Evolutionary conservation across 2,888 invertebrate genomes (phyloP), one percentile per base, ranked within the genome.

Genomic region (Tromatobia lineatoria): DNA sequence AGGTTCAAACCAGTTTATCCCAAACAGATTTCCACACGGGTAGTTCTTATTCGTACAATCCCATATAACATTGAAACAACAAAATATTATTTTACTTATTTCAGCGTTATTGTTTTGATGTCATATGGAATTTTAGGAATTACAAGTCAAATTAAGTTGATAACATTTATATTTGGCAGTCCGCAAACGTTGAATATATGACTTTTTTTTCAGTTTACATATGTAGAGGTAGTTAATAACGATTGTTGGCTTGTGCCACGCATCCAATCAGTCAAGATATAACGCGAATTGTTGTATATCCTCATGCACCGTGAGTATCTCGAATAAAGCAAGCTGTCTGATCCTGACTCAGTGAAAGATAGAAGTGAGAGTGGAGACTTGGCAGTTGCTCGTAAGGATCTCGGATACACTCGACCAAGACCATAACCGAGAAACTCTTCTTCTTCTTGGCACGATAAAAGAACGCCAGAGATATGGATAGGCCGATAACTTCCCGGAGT

Each of bases 401-500:
- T 78, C 50, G 25, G 11, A 54, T 71, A 54, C 20, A 54, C n/a
- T 25, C n/a, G 80, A 45, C 15, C 13, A 47, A 61, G 69, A 45
- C 34, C 54, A 38, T 50, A n/a, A 38, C 71, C 15, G 50, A 25
- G 59, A 69, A 59, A 66, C 64, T 75, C 75, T 57, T 47, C 42
- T 59, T 82, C 69, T 69, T 80, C 74, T 86, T 85, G 86, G 84
- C 87, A 85, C 73, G 83, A 82, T 81, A 83, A 79, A 81, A 84
- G 85, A 86, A 86, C 85, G 85, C 83, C 50, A 85, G 87, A 87
- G 88, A 88, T 88, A 88, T 87, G 88, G 88, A 89, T 89, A 89
- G 88, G 86, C 87, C 88, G 88, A 88, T 88, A 89, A 88, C 87
- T 89, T 86, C 84, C 77, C 52, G 66, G 75, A 80, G 87, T 88